Conservation (phyloP, 2,888 invertebrate genomes). For the Drosophila aldrichi region DNA sequence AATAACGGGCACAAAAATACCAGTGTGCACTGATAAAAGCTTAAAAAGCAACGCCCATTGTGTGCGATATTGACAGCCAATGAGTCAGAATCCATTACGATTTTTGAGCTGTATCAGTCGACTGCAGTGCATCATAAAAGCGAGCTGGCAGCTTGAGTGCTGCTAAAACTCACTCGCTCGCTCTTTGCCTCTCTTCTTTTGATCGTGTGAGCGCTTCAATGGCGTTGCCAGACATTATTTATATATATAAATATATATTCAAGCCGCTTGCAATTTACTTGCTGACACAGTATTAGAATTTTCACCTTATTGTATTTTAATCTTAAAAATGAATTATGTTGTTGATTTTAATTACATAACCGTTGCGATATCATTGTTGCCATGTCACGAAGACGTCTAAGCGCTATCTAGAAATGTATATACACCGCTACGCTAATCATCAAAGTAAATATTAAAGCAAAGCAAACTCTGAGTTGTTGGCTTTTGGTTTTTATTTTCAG, state of each 20-base stretch:
- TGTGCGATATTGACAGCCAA: slow-evolving; percentile 43
- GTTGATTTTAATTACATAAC: slow-evolving; percentile 47
- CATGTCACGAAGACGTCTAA: slow-evolving; percentile 32
- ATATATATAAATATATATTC: background rate
- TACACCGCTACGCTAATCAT: slow-evolving; percentile 36
- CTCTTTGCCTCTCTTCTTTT: background rate
- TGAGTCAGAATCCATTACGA: slow-evolving; percentile 44
- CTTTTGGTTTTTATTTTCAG: background rate
- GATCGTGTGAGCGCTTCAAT: slow-evolving; percentile 18
- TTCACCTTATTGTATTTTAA: background rate
- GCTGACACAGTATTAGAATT: background rate
- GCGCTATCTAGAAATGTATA: slow-evolving; percentile 46
- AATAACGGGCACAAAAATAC: slow-evolving; percentile 29
- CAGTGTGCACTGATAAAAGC: slow-evolving; percentile 39
- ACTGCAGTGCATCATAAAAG: slow-evolving; percentile 17
- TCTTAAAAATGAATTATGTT: slow-evolving; percentile 44
- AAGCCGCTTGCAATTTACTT: slow-evolving; percentile 4
- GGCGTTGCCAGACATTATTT: slow-evolving; percentile 36
- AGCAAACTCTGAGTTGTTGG: slow-evolving; percentile 27
- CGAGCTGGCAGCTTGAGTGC: slow-evolving; percentile 4
- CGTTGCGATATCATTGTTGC: slow-evolving; percentile 48
- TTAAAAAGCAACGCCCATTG: slow-evolving; percentile 56
- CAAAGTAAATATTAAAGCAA: slow-evolving; percentile 45
- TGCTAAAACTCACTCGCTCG: background rate
- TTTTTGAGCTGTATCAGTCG: slow-evolving; percentile 21